Percentiles rank a stretch among this genome's conserved stretches.
phyloP scores from a whole-genome alignment of 2,888 invertebrate species.

The Lycia hirtaria region DNA sequence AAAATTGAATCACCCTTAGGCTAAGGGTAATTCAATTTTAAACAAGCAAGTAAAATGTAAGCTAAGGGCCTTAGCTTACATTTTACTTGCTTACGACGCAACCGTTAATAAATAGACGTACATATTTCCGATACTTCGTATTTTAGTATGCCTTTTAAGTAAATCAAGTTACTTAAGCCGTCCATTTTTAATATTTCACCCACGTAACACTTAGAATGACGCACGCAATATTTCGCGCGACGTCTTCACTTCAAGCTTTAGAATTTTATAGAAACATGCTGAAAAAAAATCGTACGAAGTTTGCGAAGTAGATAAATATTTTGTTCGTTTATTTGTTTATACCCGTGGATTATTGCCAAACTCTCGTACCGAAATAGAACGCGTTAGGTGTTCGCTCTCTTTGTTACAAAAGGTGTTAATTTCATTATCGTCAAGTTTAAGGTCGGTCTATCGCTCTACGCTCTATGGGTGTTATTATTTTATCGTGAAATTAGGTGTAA shows the following conservation, averaged over 20 bases:
- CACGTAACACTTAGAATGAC: constrained; percentile 17
- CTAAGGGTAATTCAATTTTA: too few species aligned
- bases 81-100: too few species aligned
- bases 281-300: background rate
- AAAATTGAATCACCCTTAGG: too few species aligned
- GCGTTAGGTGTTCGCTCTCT: constrained; percentile 47
- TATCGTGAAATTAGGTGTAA: too few species aligned
- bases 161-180: constrained; percentile 1
- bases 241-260: constrained; percentile 9
- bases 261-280: constrained; percentile 3
- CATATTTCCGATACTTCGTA: background rate
- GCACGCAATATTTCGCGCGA: constrained; percentile 11
- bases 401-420: constrained; percentile 37
- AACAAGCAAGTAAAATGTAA: too few species aligned
- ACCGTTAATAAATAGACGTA: background rate
- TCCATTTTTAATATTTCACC: constrained; percentile 13
- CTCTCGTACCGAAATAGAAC: constrained; percentile 55
- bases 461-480: too few species aligned
- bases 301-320: constrained; percentile 16
- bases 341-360: constrained; percentile 63
- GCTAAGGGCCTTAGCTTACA: too few species aligned
- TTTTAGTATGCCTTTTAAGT: background rate
- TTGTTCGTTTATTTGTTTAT: constrained; percentile 44
- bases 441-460: too few species aligned
- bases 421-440: constrained; percentile 46